phyloP scores from a whole-genome alignment of 2,797 vertebrate species.

The Myotis planiceps region DNA sequence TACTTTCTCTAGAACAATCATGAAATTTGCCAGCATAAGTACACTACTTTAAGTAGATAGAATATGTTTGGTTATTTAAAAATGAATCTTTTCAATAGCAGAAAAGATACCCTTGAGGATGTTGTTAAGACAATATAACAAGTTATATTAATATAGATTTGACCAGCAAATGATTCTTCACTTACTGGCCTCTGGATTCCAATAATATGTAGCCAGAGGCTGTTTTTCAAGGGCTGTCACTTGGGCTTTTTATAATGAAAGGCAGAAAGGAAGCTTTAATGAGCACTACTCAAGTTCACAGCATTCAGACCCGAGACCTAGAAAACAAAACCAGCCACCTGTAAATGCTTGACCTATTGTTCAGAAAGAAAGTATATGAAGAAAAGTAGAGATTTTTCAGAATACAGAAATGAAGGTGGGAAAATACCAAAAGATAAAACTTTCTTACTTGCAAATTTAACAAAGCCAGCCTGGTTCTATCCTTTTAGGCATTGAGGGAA shows the following conservation, averaged over 20 bases:
- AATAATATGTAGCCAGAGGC: slow-evolving; percentile 82
- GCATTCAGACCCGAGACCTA: slow-evolving; percentile 74
- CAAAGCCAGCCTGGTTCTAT: background rate
- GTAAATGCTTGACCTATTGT: slow-evolving; percentile 80
- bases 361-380: slow-evolving; percentile 70
- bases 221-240: slow-evolving; percentile 80
- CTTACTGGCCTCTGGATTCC: slow-evolving; percentile 78
- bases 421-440: slow-evolving; percentile 52
- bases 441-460: slow-evolving; percentile 35
- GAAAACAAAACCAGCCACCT: slow-evolving; percentile 81
- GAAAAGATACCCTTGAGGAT: slow-evolving; percentile 65
- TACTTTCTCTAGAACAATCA: slow-evolving; percentile 67
- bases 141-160: slow-evolving; percentile 80
- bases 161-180: slow-evolving; percentile 74
- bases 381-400: slow-evolving; percentile 48
- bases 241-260: slow-evolving; percentile 74
- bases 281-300: slow-evolving; percentile 78
- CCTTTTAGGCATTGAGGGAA: background rate
- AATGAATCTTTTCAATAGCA: slow-evolving; percentile 61
- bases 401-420: slow-evolving; percentile 14
- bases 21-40: slow-evolving; percentile 59
- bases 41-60: slow-evolving; percentile 70
- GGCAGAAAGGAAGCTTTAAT: slow-evolving; percentile 80
- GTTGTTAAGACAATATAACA: slow-evolving; percentile 73
- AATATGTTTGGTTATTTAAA: slow-evolving; percentile 64